phyloP scores from a whole-genome alignment of 2,888 invertebrate species.

The Ichneumon xanthorius region DNA sequence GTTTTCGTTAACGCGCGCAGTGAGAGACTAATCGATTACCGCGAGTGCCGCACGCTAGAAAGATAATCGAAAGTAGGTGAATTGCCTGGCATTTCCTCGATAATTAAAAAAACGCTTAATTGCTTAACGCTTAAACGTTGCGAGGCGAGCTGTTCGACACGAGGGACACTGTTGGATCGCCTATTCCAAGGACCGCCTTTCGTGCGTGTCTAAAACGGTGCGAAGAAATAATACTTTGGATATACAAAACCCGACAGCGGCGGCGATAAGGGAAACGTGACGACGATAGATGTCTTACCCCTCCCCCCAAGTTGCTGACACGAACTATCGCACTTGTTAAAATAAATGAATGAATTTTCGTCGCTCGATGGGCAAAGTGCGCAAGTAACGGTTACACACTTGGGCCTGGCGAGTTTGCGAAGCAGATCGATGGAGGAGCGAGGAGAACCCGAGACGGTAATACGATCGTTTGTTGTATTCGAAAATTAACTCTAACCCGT shows the following conservation, averaged over 20 bases:
- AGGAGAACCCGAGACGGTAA: too few relatives aligned
- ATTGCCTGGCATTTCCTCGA: too few relatives aligned
- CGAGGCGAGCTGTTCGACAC: neutral
- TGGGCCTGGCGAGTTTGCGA: neutral
- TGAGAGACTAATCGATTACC: too few relatives aligned
- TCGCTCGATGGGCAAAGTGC: neutral
- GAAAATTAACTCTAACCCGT: too few relatives aligned
- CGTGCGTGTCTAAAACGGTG: conserved; percentile 3
- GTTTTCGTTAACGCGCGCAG: too few relatives aligned
- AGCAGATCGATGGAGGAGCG: neutral
- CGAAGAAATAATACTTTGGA: conserved; percentile 15
- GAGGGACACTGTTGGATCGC: neutral
- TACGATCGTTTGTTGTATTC: too few relatives aligned
- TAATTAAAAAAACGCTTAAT: conserved; percentile 2
- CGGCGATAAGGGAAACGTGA: conserved; percentile 45
- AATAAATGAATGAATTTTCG: conserved; percentile 26
- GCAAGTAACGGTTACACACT: neutral
- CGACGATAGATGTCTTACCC: neutral
- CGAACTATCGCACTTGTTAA: conserved; percentile 10
- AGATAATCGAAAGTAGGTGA: too few relatives aligned
- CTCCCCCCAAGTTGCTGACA: conserved; percentile 16
- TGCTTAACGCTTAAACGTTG: neutral
- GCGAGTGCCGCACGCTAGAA: too few relatives aligned
- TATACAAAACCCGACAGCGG: conserved; percentile 18
- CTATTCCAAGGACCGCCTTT: neutral